phyloP scores from a whole-genome alignment of 2,113 vertebrate species.

The Leptocoma aspasia region DNA sequence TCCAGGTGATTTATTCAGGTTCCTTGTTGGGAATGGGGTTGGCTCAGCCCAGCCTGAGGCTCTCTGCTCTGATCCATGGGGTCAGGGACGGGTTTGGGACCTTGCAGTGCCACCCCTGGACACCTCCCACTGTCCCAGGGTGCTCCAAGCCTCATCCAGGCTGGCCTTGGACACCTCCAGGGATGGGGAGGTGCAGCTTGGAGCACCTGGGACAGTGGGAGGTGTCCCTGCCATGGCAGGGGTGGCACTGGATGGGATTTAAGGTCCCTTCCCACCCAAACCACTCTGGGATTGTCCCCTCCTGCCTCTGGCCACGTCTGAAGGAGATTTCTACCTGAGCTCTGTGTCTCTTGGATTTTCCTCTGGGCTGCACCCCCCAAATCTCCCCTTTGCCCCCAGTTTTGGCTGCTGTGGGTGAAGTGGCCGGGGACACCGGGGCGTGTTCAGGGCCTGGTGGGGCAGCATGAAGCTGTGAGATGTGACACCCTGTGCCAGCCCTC shows the following conservation, averaged over 20 bases:
- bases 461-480: not conserved
- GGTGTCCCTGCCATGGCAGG: not conserved
- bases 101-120: rapidly evolving
- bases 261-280: too few species aligned
- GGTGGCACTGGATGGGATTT: rapidly evolving
- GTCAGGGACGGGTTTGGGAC: rapidly evolving
- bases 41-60: not conserved
- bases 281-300: not conserved
- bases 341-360: too few species aligned
- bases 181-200: not conserved
- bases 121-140: rapidly evolving
- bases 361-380: not conserved
- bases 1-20: not conserved
- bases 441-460: rapidly evolving
- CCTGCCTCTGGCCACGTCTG: rapidly evolving
- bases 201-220: not conserved
- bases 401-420: not conserved
- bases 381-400: rapidly evolving
- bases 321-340: too few species aligned
- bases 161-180: not conserved
- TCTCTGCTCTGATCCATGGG: rapidly evolving
- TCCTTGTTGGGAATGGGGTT: not conserved
- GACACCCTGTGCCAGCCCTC: rapidly evolving
- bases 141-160: not conserved
- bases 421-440: rapidly evolving